phyloP scores from a whole-genome alignment of 2,888 invertebrate genomes.

The Mimas tiliae region DNA sequence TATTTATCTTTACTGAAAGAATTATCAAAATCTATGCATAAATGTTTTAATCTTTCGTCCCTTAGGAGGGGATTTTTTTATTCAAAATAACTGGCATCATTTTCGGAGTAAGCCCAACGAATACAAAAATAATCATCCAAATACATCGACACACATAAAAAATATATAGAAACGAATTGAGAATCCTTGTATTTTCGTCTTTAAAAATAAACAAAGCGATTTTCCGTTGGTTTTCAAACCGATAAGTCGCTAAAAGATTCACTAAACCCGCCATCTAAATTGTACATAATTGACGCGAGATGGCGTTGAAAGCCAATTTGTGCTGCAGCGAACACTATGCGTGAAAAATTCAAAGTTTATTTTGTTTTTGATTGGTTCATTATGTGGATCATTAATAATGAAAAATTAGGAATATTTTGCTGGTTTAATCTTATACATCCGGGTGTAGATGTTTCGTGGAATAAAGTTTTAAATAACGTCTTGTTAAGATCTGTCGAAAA shows the following conservation, averaged over 20 bases:
- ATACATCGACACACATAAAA: too few relatives aligned
- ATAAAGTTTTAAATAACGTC: conserved; percentile 18
- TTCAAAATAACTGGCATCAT: too few relatives aligned
- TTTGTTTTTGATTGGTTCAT: conserved; percentile 39
- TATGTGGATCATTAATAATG: conserved; percentile 15
- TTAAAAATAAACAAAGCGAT: neutral
- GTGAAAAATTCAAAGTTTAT: conserved; percentile 39
- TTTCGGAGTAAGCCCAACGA: too few relatives aligned
- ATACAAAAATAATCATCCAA: too few relatives aligned
- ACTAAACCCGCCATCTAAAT: conserved; percentile 1
- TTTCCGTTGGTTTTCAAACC: neutral
- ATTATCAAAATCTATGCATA: too few relatives aligned
- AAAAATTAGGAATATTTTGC: conserved; percentile 1
- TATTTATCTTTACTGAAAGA: too few relatives aligned
- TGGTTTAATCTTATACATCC: conserved; percentile 10
- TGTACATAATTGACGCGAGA: conserved; percentile 40
- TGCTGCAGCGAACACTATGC: conserved; percentile 34
- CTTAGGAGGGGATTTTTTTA: too few relatives aligned
- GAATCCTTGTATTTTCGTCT: too few relatives aligned
- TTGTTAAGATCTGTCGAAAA: conserved; percentile 16
- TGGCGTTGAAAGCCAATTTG: conserved; percentile 37
- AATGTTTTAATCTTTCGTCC: too few relatives aligned
- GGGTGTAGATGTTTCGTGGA: neutral
- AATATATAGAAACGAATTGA: too few relatives aligned
- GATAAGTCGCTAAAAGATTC: conserved; percentile 13